phyloP scores from a whole-genome alignment of 2,888 invertebrate genomes.

The Dermolepida albohirtum region DNA sequence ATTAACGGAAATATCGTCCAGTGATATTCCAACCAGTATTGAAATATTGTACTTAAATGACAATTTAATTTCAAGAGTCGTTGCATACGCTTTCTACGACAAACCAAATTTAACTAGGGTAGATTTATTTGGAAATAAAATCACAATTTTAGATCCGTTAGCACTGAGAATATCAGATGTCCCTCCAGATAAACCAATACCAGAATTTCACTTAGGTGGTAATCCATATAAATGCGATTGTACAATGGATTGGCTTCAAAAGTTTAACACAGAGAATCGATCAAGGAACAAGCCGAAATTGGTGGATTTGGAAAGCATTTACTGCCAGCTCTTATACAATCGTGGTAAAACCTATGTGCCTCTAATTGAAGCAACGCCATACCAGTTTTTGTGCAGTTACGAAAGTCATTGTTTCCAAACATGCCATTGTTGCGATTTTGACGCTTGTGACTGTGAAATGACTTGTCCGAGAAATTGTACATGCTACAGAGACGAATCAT shows the following conservation, averaged over 20 bases:
- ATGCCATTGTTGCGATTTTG: slow-evolving; percentile 92
- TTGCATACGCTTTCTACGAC: slow-evolving; percentile 88
- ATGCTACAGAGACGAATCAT: slow-evolving; percentile 89
- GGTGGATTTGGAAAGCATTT: slow-evolving; percentile 85
- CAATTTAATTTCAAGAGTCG: slow-evolving; percentile 84
- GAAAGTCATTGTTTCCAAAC: slow-evolving; percentile 86
- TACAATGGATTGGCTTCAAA: slow-evolving; percentile 91
- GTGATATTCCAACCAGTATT: slow-evolving; percentile 85
- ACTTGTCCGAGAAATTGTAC: slow-evolving; percentile 89
- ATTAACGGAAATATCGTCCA: slow-evolving; percentile 83
- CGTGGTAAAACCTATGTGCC: slow-evolving; percentile 80
- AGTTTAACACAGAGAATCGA: slow-evolving; percentile 80
- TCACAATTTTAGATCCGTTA: slow-evolving; percentile 80
- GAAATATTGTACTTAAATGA: slow-evolving; percentile 83
- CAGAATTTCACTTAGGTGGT: slow-evolving; percentile 86
- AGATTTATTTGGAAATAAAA: slow-evolving; percentile 84
- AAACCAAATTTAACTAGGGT: slow-evolving; percentile 86
- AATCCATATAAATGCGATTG: slow-evolving; percentile 92
- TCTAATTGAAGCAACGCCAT: slow-evolving; percentile 81
- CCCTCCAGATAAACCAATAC: slow-evolving; percentile 77
- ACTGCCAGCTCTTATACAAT: slow-evolving; percentile 84
- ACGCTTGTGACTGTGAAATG: slow-evolving; percentile 93
- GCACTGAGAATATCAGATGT: slow-evolving; percentile 81
- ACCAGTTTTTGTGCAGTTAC: slow-evolving; percentile 88
- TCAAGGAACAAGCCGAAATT: slow-evolving; percentile 84